Base-by-base conservation (phyloP, 92 coral and sea anemone species). In the Actinernus sp. region DNA sequence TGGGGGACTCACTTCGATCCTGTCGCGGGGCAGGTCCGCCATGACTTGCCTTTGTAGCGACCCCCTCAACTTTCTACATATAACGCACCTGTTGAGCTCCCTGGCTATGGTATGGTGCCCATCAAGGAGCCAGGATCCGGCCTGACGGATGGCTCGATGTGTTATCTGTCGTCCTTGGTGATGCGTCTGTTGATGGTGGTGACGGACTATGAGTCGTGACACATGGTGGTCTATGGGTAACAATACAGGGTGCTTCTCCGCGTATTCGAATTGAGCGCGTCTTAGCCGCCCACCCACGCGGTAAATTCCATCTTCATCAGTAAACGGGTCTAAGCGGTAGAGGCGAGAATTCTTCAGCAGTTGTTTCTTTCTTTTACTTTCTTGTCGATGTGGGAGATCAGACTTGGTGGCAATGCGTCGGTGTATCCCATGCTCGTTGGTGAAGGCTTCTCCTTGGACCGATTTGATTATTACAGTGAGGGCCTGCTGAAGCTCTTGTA, bases 81-180 rank as follows among this genome's bases (percentile, higher is more conserved):
- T 26, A 13, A 73, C 52, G 24, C 63, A 52, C 31, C 19, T 13
- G 22, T 51, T 25, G 8, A 53, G 37, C 36, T 6, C 73, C 25
- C 26, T 58, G 27, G 73, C 4, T 25, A 52, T 33, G 21, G 28
- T 34, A 19, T 2, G 26, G 37, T 71, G 69, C 4, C 68, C 79
- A 2, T 69, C 69, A 26, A 60, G 20, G 9, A 60, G 26, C 67
- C 67, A 60, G 67, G 36, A 60, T 26, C 67, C 67, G 34, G 26
- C 67, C 26, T 60, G 47, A 16, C 67, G 67, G 16, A 60, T 21
- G 39, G 67, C 67, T 10, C 38, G 58, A 28, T 53, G 76, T 1
- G 76, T 53, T 44, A 68, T 68, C 29, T 51, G 76, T n/a, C 67
- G 76, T 6, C 65, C 76, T 32, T 67, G 63, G 43, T 67, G 63